These are phyloP conservation scores for Microtus montanus DNA, from an alignment of 2,113 vertebrate genomes.

Conservation along the genomic window DNA sequence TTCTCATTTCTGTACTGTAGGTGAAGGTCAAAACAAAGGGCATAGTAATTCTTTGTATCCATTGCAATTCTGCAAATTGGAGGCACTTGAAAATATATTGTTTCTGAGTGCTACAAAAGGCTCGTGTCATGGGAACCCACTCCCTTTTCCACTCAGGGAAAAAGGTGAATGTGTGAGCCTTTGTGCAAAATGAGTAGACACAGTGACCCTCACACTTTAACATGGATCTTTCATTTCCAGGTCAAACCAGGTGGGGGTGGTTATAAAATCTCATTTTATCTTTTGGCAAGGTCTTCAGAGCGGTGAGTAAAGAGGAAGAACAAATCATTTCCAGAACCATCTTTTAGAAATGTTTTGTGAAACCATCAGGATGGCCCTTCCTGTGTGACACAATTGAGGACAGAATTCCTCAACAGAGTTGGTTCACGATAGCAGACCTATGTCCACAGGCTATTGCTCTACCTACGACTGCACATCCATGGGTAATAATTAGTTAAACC, in stretches of 20 bases:
- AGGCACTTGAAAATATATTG: constrained; percentile 49
- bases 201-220: neutral
- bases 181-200: constrained; percentile 22
- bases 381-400: neutral
- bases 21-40: constrained; percentile 66
- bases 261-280: constrained; percentile 14
- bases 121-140: neutral
- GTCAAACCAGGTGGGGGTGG: neutral
- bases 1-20: constrained; percentile 45
- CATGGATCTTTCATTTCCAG: constrained; percentile 7
- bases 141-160: neutral
- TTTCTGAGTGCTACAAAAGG: constrained; percentile 54
- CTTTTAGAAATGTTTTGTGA: neutral
- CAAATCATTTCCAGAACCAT: neutral
- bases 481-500: neutral
- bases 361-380: neutral
- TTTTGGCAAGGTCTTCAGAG: neutral
- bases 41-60: constrained; percentile 54
- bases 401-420: neutral
- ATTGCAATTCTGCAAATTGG: constrained; percentile 64
- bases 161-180: constrained; percentile 1
- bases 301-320: neutral
- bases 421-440: neutral
- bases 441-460: neutral
- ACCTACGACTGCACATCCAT: fast-evolving